These are phyloP conservation scores for Hetaerina titia DNA, from an alignment of 2,888 invertebrate genomes.

Conservation along the genomic window DNA sequence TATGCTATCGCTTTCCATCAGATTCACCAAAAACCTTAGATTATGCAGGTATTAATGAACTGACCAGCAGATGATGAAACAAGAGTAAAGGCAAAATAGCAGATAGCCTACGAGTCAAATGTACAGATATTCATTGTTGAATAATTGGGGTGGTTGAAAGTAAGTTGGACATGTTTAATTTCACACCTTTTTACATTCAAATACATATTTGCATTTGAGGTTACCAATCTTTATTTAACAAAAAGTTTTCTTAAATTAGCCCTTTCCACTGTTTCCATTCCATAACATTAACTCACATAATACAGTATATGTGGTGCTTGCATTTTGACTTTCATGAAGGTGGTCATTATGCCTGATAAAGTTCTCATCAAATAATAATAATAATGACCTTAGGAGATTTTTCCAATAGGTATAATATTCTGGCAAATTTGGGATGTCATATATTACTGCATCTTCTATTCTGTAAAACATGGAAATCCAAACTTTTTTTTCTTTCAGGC, in stretches of 20 bases:
- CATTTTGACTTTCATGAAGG: neutral
- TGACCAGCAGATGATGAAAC: no score
- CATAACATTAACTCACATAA: constrained; percentile 7
- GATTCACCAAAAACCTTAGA: no score
- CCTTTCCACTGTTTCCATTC: constrained; percentile 15
- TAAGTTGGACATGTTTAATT: constrained; percentile 27
- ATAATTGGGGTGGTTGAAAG: neutral
- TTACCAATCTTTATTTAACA: constrained; percentile 37
- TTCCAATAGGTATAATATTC: neutral
- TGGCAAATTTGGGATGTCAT: constrained; percentile 1
- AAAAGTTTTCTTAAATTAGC: constrained; percentile 23
- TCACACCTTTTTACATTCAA: constrained; percentile 39
- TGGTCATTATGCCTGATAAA: neutral
- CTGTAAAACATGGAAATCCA: constrained; percentile 28
- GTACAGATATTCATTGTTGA: neutral
- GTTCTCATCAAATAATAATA: neutral
- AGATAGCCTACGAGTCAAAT: no score
- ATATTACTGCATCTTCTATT: constrained; percentile 1
- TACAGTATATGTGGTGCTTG: neutral
- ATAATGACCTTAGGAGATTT: neutral
- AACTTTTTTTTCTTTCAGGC: neutral
- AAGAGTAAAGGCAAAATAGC: no score
- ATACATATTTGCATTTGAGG: constrained; percentile 22
- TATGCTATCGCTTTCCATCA: no score
- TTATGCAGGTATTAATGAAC: no score